These are phyloP conservation scores for Tachypleus tridentatus DNA, from an alignment of 1,140 invertebrate species.

Conservation along the genomic window DNA sequence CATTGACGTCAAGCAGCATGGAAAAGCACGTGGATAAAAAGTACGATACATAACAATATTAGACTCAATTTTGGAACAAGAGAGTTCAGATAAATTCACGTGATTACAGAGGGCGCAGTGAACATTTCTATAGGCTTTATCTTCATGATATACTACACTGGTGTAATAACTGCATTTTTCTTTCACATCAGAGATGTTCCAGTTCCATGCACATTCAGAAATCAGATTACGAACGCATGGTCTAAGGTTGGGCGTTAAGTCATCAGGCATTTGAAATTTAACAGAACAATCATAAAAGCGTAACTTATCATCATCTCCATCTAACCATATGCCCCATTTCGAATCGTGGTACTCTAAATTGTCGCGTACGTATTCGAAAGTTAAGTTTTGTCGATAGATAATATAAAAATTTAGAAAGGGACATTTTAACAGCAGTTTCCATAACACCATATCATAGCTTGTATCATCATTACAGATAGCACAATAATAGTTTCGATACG, in stretches of 20 bases:
- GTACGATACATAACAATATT: constrained; percentile 26
- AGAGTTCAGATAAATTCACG: constrained; percentile 31
- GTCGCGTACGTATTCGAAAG: constrained; percentile 10
- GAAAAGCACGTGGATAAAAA: constrained; percentile 37
- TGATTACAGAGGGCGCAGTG: constrained; percentile 46
- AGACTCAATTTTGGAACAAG: constrained; percentile 25
- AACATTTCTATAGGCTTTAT: constrained; percentile 37
- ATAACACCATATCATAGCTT: constrained; percentile 8
- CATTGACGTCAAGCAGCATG: constrained; percentile 39
- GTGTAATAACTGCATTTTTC: too few relatives aligned
- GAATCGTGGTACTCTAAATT: constrained; percentile 4
- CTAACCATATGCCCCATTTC: constrained; percentile 16
- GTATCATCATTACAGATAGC: constrained; percentile 41
- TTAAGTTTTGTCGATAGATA: constrained; percentile 9
- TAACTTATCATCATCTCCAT: constrained; percentile 4
- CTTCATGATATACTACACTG: too few relatives aligned
- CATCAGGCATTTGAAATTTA: constrained; percentile 11
- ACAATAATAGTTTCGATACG: constrained; percentile 44
- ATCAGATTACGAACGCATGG: constrained; percentile 4
- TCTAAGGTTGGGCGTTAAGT: too few relatives aligned
- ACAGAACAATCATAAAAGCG: constrained; percentile 14
- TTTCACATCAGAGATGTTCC: neutral
- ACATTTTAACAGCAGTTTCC: constrained; percentile 13
- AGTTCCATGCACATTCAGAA: constrained; percentile 2
- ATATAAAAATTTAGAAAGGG: constrained; percentile 8